These are phyloP conservation scores for Nyleta sp. DNA, from an alignment of 2,888 invertebrate species.

Conservation along the genomic window DNA sequence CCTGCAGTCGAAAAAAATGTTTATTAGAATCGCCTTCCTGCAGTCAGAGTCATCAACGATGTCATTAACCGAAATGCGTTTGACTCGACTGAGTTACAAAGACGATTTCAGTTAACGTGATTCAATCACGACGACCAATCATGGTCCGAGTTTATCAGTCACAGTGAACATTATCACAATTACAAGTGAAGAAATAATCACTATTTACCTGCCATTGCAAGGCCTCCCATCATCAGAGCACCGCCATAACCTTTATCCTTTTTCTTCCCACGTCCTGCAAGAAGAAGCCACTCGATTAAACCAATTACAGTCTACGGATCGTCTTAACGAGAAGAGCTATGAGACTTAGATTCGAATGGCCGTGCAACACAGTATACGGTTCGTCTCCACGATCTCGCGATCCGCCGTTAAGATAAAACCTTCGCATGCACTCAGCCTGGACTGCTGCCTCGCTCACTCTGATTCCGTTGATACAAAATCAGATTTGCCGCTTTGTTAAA, in stretches of 20 bases:
- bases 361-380: conserved; percentile 10
- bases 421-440: conserved; percentile 11
- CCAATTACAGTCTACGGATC: conserved; percentile 44
- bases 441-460: conserved; percentile 46
- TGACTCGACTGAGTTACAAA: too few species aligned
- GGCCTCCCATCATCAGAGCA: conserved; percentile 85
- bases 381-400: conserved; percentile 35
- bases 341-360: conserved; percentile 32
- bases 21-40: background rate
- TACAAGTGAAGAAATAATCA: conserved; percentile 1
- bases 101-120: too few species aligned
- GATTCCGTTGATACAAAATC: conserved; percentile 44
- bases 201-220: conserved; percentile 84
- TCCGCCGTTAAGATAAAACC: conserved; percentile 47
- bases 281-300: conserved; percentile 47
- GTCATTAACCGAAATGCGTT: too few species aligned
- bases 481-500: conserved; percentile 22
- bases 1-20: conserved; percentile 71
- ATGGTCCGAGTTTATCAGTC: background rate
- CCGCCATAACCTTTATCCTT: conserved; percentile 81
- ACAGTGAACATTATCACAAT: conserved; percentile 1
- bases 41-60: too few species aligned
- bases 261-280: conserved; percentile 84
- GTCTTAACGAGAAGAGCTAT: conserved; percentile 39
- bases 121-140: background rate